Conservation (phyloP, 1,140 invertebrate genomes). For the Diplogasteroides magnus region DNA sequence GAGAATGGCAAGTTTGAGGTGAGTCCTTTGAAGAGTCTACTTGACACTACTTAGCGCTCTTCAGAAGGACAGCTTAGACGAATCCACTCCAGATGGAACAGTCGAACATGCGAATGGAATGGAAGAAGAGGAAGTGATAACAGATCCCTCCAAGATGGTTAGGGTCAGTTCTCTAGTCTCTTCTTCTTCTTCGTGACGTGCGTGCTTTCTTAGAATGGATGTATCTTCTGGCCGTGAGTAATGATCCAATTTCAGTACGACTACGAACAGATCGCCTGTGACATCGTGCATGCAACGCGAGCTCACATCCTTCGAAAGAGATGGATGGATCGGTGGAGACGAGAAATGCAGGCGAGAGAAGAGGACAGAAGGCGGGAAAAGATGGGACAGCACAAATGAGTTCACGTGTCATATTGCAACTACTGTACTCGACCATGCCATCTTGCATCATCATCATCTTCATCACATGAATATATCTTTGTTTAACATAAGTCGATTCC, state of each 20-base stretch:
- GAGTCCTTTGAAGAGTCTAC: neutral
- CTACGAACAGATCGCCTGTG: neutral
- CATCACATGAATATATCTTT: too few relatives aligned
- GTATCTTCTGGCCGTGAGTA: too few relatives aligned
- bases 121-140: neutral
- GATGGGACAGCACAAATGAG: too few relatives aligned
- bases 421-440: too few relatives aligned
- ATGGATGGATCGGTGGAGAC: neutral
- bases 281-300: neutral
- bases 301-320: neutral
- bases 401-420: too few relatives aligned
- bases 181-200: neutral
- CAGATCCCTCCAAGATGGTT: neutral
- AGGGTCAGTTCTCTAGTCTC: neutral
- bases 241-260: neutral
- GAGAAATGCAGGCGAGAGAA: neutral
- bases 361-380: too few relatives aligned
- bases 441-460: too few relatives aligned
- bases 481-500: too few relatives aligned
- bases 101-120: neutral
- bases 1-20: neutral
- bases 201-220: neutral
- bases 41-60: too few relatives aligned
- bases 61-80: too few relatives aligned
- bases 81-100: neutral